These are phyloP conservation scores for Atrichornis clamosus DNA, from an alignment of 2,113 vertebrate species.

Conservation along the genomic window DNA sequence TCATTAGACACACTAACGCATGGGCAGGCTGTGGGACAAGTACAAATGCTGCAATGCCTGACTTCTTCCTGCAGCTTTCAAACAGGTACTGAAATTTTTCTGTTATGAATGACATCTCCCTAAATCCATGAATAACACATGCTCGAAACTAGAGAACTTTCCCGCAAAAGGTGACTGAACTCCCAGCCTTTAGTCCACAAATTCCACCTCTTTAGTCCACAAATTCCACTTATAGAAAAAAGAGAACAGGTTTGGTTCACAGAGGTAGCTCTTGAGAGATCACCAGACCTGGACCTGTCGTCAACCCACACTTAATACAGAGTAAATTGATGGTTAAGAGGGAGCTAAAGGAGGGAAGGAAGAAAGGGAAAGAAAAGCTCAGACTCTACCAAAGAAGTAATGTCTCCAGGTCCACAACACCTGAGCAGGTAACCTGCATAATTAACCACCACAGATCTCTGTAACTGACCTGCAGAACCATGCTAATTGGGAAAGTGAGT, in stretches of 20 bases:
- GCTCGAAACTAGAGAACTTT: not conserved
- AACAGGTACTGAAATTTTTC: not conserved
- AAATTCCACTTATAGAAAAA: not conserved
- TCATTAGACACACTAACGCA: not conserved
- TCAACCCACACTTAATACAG: not conserved
- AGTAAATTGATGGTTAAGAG: not conserved
- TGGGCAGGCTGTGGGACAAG: not conserved
- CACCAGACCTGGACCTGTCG: not conserved
- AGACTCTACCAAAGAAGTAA: not conserved
- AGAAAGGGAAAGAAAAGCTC: accelerated
- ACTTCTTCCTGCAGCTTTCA: not conserved
- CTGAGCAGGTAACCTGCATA: not conserved
- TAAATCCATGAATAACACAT: not conserved
- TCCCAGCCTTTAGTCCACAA: not conserved
- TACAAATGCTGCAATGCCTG: not conserved
- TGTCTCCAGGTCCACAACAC: not conserved
- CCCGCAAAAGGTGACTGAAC: not conserved
- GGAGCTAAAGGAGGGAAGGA: not conserved
- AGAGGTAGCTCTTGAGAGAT: not conserved
- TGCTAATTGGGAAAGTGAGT: not conserved
- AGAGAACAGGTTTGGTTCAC: not conserved
- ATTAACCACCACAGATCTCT: not conserved
- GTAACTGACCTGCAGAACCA: not conserved
- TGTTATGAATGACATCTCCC: not conserved
- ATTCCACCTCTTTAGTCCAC: not conserved